Conservation (phyloP, 2,888 invertebrate genomes). For the Ctena decussata region DNA sequence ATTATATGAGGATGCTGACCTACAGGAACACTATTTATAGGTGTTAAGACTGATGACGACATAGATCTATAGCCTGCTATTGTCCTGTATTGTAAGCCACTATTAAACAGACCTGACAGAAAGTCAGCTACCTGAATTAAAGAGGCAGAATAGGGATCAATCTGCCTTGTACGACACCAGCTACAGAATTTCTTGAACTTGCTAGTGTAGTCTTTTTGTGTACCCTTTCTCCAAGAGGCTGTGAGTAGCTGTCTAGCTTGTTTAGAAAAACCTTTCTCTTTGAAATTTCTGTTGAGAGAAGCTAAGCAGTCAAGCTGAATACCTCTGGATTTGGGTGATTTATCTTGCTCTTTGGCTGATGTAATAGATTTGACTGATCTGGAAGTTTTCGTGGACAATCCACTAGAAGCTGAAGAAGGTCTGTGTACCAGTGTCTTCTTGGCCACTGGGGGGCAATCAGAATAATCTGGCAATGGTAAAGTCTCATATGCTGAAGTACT, state of each 20-base stretch:
- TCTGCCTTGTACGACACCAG: too few relatives aligned
- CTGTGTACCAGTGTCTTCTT: constrained; percentile 36
- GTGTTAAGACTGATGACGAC: constrained; percentile 19
- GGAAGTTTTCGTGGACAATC: constrained; percentile 40
- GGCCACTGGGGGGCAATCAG: constrained; percentile 53
- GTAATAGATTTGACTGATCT: constrained; percentile 19
- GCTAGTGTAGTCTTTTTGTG: too few relatives aligned
- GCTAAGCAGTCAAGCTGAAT: too few relatives aligned
- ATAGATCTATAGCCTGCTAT: constrained; percentile 33
- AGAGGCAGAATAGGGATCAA: too few relatives aligned
- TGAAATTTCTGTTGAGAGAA: too few relatives aligned
- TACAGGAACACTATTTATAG: constrained; percentile 2
- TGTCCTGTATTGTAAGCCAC: constrained; percentile 27
- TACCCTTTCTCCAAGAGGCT: too few relatives aligned
- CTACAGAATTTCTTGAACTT: too few relatives aligned
- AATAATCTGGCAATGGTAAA: constrained; percentile 26
- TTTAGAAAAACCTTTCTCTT: too few relatives aligned
- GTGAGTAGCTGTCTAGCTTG: too few relatives aligned
- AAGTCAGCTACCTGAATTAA: constrained; percentile 9
- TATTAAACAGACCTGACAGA: constrained; percentile 9
- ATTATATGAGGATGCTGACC: constrained; percentile 37
- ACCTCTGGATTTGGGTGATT: too few relatives aligned
- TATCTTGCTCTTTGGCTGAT: constrained; percentile 43
- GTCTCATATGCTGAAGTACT: constrained; percentile 32
- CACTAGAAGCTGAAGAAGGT: constrained; percentile 30